Evolutionary conservation across 2,113 vertebrate genomes (phyloP).

Genomic region (Ivindomyrus marchei): DNA sequence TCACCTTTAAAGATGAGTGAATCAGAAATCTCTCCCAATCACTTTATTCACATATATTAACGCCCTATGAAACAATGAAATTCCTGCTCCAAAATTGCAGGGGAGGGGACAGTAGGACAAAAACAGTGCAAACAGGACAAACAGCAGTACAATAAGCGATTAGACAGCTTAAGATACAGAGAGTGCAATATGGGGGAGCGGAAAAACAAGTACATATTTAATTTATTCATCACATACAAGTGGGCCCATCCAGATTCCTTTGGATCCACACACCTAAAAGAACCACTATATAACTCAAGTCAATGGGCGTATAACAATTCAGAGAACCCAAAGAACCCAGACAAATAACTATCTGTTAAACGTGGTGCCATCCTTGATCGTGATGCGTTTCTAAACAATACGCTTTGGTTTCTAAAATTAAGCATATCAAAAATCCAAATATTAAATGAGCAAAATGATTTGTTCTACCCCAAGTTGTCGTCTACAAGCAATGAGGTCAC

Average conservation of each 20-base stretch:
- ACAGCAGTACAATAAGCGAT: background rate
- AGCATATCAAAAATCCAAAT: too few species aligned
- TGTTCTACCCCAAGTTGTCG: too few species aligned
- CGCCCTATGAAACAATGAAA: background rate
- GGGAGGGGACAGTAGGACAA: background rate
- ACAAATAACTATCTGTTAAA: too few species aligned
- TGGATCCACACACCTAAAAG: too few species aligned
- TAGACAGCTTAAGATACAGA: background rate
- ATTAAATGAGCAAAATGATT: too few species aligned
- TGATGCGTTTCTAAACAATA: too few species aligned
- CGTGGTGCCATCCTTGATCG: too few species aligned
- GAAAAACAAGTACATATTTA: background rate
- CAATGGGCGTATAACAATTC: too few species aligned
- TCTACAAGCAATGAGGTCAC: too few species aligned
- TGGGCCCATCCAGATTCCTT: background rate
- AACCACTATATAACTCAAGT: too few species aligned
- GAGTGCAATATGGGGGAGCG: background rate
- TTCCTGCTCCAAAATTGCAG: background rate
- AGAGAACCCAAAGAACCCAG: too few species aligned
- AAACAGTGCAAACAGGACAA: background rate
- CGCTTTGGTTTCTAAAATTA: too few species aligned
- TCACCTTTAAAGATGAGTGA: background rate
- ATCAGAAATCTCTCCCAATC: background rate
- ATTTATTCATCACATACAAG: background rate
- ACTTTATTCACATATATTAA: background rate